phyloP scores from a whole-genome alignment of 2,113 vertebrate genomes.

The Elgaria multicarinata region DNA sequence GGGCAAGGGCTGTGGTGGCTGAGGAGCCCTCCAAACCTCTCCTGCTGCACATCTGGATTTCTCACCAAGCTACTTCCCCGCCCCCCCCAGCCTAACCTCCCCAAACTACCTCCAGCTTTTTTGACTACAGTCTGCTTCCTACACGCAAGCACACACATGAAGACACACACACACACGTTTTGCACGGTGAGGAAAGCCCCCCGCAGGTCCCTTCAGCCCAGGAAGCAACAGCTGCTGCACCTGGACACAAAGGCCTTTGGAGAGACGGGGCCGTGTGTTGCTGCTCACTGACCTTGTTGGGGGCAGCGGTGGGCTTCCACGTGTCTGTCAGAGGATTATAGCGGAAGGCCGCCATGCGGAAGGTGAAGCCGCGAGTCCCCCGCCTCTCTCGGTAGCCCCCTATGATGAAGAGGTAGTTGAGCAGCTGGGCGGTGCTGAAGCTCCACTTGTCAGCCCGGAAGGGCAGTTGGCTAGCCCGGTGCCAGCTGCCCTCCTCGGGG shows the following conservation, averaged over 20 bases:
- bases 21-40: neutral
- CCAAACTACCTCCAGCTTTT: neutral
- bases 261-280: neutral
- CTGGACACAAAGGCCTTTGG: neutral
- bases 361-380: constrained; percentile 73
- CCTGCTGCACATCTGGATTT: neutral
- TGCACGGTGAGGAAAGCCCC: neutral
- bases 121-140: neutral
- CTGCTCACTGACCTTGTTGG: constrained; percentile 71
- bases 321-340: constrained; percentile 76
- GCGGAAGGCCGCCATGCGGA: constrained; percentile 80
- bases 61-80: neutral
- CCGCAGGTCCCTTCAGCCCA: accelerated
- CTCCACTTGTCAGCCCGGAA: constrained; percentile 84
- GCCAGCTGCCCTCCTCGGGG: too few relatives aligned
- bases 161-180: too few relatives aligned
- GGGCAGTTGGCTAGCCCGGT: too few relatives aligned
- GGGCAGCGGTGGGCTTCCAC: constrained; percentile 74
- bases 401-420: constrained; percentile 81
- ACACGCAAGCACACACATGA: too few relatives aligned
- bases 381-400: constrained; percentile 77
- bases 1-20: neutral
- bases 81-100: neutral
- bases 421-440: constrained; percentile 80
- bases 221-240: neutral